Percentiles rank a stretch among this genome's conserved stretches.
phyloP scores from a whole-genome alignment of 2,888 invertebrate genomes.

The Lithophane socia region DNA sequence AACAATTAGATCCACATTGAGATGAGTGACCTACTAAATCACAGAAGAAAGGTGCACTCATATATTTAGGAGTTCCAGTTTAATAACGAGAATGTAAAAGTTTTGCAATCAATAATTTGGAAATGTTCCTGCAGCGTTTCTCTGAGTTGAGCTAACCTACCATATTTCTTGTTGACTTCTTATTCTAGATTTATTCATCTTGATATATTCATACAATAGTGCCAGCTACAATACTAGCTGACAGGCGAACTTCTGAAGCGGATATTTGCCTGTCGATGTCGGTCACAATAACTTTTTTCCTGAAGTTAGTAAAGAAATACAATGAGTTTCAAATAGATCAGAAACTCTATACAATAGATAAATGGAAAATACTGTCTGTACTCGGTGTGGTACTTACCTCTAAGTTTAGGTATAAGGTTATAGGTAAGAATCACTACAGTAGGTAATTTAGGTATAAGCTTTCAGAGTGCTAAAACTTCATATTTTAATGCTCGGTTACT shows the following conservation, averaged over 20 bases:
- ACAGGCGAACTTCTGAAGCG: not conserved
- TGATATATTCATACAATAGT: not conserved
- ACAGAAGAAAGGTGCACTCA: not conserved
- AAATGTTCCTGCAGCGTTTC: not conserved
- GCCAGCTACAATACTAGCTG: not conserved
- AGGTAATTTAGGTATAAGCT: too few relatives aligned
- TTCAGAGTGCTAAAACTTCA: not conserved
- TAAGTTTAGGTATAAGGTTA: too few relatives aligned
- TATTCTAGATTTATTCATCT: constrained; percentile 6
- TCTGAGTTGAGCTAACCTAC: not conserved
- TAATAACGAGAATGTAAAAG: not conserved
- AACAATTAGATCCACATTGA: too few relatives aligned
- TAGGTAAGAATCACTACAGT: too few relatives aligned
- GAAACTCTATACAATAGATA: not conserved
- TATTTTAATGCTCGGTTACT: too few relatives aligned
- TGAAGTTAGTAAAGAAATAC: constrained; percentile 5
- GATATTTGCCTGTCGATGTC: constrained; percentile 1
- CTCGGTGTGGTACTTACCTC: not conserved
- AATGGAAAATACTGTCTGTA: not conserved
- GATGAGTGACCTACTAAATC: not conserved
- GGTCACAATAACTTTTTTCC: not conserved
- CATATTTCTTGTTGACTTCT: not conserved
- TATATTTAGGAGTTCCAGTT: not conserved
- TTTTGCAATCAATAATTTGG: too few relatives aligned
- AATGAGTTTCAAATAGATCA: not conserved